These are phyloP conservation scores for Achatina immaculata DNA, from an alignment of 1,140 invertebrate genomes.

Conservation along the genomic window DNA sequence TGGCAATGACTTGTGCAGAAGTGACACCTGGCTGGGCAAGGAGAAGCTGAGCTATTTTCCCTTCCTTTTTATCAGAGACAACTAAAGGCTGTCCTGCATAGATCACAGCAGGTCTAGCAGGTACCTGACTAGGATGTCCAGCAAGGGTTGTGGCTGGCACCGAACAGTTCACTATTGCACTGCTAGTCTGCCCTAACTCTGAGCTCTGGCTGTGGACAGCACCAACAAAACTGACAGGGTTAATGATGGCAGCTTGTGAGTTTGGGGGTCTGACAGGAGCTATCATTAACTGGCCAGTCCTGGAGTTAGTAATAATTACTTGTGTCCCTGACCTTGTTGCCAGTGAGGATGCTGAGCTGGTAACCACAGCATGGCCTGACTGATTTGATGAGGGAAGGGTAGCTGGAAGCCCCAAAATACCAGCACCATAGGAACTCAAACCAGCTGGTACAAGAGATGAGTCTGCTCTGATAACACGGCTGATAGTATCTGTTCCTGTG, in stretches of 20 bases:
- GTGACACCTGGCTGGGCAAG: neutral
- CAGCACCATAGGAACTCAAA: neutral
- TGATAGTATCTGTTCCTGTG: neutral
- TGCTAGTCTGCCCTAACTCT: neutral
- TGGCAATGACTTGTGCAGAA: neutral
- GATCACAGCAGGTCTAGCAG: slow-evolving; percentile 16
- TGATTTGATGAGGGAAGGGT: neutral
- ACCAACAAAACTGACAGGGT: slow-evolving; percentile 15
- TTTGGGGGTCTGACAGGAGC: slow-evolving; percentile 29
- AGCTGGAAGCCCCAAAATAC: neutral
- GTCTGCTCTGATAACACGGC: slow-evolving; percentile 28
- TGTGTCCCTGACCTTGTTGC: neutral
- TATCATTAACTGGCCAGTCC: slow-evolving; percentile 8
- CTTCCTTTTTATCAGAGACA: slow-evolving; percentile 1
- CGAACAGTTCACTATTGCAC: neutral
- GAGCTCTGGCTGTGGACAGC: neutral
- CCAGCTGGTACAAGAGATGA: neutral
- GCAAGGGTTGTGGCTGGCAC: neutral
- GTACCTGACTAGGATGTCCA: neutral
- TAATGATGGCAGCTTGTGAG: slow-evolving; percentile 7
- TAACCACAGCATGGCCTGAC: neutral
- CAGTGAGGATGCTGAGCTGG: neutral
- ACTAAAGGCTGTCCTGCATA: slow-evolving; percentile 1
- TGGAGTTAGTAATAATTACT: slow-evolving; percentile 2
- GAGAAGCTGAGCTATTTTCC: slow-evolving; percentile 25